Percentiles rank a stretch among this genome's conserved stretches.
These are phyloP conservation scores for Euclidia mi DNA, from an alignment of 2,888 invertebrate species.

Conservation along the genomic window DNA sequence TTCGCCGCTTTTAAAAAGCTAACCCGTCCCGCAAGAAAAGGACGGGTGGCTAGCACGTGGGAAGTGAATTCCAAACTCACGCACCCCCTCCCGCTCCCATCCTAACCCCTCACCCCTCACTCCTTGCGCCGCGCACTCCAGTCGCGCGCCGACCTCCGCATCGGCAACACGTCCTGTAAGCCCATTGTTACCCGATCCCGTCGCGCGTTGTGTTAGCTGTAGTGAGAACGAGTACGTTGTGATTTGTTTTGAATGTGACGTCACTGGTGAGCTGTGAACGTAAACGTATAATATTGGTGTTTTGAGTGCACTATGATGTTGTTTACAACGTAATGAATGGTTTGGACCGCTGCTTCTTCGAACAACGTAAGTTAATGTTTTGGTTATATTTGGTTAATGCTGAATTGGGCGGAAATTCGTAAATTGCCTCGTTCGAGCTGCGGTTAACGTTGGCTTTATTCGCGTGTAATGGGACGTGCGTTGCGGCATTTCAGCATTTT, in stretches of 20 bases:
- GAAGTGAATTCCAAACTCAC: slow-evolving; percentile 89
- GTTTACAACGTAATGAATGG: slow-evolving; percentile 88
- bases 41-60: slow-evolving; percentile 86
- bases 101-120: slow-evolving; percentile 62
- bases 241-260: slow-evolving; percentile 87
- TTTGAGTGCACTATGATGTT: slow-evolving; percentile 88
- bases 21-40: slow-evolving; percentile 88
- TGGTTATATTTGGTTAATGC: slow-evolving; percentile 68
- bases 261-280: slow-evolving; percentile 80
- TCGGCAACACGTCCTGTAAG: slow-evolving; percentile 72
- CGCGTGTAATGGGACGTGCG: slow-evolving; percentile 71
- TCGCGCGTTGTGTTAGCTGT: slow-evolving; percentile 75
- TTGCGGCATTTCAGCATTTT: slow-evolving; percentile 76
- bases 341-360: slow-evolving; percentile 90
- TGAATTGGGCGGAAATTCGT: slow-evolving; percentile 72
- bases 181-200: slow-evolving; percentile 36
- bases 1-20: slow-evolving; percentile 85
- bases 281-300: slow-evolving; percentile 77
- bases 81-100: slow-evolving; percentile 78
- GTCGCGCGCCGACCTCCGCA: slow-evolving; percentile 88
- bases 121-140: slow-evolving; percentile 81
- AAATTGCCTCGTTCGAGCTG: slow-evolving; percentile 74
- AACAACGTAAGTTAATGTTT: slow-evolving; percentile 87
- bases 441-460: slow-evolving; percentile 75
- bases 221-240: slow-evolving; percentile 84